A percentile compares a stretch with the other conserved stretches of the same genome.
These are phyloP conservation scores for Thymelicus sylvestris DNA, from an alignment of 2,888 invertebrate species.

Conservation along the genomic window DNA sequence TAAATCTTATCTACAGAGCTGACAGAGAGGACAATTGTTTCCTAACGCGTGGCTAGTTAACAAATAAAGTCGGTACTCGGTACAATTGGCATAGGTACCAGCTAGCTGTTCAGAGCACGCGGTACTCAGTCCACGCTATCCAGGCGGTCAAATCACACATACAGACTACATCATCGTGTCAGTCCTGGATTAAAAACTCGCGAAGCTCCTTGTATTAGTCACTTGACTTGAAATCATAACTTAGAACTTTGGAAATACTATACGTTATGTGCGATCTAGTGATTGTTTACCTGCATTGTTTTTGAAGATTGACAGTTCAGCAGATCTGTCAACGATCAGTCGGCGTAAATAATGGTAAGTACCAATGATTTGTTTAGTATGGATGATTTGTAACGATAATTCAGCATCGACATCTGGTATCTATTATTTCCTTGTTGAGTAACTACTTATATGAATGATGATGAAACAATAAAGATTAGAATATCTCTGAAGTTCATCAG, in stretches of 20 bases:
- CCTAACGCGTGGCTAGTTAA: conserved; percentile 82
- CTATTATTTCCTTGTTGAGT: too few species aligned
- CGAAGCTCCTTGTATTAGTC: too few species aligned
- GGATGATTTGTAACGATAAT: not conserved
- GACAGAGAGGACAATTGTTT: conserved; percentile 79
- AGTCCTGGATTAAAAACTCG: conserved; percentile 39
- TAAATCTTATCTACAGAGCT: conserved; percentile 75
- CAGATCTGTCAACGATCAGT: conserved; percentile 17
- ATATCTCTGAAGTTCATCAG: too few species aligned
- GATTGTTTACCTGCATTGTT: conserved; percentile 29
- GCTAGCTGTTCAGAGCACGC: conserved; percentile 58
- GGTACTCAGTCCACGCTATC: conserved; percentile 72
- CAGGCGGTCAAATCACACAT: conserved; percentile 73
- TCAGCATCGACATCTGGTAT: too few species aligned
- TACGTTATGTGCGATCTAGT: conserved; percentile 18
- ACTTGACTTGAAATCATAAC: not conserved
- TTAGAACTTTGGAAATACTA: conserved; percentile 1
- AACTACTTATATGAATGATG: too few species aligned
- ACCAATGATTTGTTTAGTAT: conserved; percentile 6
- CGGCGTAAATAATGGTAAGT: conserved; percentile 32
- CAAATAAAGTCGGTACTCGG: conserved; percentile 73
- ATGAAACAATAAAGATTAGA: too few species aligned
- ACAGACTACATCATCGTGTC: conserved; percentile 43
- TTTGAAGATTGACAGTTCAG: conserved; percentile 27
- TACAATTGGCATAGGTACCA: conserved; percentile 80